phyloP scores from a whole-genome alignment of 2,888 invertebrate genomes.

The Lissonota sp. region DNA sequence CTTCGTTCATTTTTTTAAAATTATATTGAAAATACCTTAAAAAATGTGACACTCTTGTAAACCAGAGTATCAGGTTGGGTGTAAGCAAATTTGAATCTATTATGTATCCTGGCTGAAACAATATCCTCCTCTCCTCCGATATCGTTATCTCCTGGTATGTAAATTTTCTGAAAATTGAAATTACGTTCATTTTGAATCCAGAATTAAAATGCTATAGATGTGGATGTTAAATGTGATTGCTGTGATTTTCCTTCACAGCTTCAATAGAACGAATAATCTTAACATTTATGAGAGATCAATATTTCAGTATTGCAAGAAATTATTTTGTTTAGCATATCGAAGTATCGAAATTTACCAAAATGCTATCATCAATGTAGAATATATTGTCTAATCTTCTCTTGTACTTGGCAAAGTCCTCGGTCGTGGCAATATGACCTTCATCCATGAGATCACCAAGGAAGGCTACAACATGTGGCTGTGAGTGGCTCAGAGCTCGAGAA shows the following conservation, averaged over 20 bases:
- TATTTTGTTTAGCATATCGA: too few relatives aligned
- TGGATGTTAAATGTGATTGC: too few relatives aligned
- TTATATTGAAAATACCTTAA: constrained; percentile 85
- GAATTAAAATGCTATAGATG: too few relatives aligned
- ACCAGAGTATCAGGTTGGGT: constrained; percentile 88
- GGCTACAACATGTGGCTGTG: constrained; percentile 92
- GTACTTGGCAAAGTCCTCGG: constrained; percentile 90
- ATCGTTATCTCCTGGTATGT: constrained; percentile 98
- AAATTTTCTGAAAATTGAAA: constrained; percentile 88
- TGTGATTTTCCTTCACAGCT: too few relatives aligned
- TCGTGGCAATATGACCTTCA: constrained; percentile 93
- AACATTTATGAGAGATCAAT: too few relatives aligned
- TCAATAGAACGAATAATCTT: too few relatives aligned
- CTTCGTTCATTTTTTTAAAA: not conserved
- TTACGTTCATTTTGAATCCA: too few relatives aligned
- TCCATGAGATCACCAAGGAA: constrained; percentile 98
- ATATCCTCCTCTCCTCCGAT: constrained; percentile 96
- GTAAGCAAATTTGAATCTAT: constrained; percentile 86
- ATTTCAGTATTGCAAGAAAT: too few relatives aligned
- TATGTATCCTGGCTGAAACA: constrained; percentile 89
- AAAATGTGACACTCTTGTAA: constrained; percentile 88
- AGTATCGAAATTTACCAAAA: constrained; percentile 74
- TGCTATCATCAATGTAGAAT: constrained; percentile 84
- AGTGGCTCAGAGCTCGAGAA: constrained; percentile 88
- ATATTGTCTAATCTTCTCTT: constrained; percentile 89